A percentile compares a stretch with the other conserved stretches of the same genome.
phyloP scores from a whole-genome alignment of 2,888 invertebrate genomes.

The Bugula neritina region DNA sequence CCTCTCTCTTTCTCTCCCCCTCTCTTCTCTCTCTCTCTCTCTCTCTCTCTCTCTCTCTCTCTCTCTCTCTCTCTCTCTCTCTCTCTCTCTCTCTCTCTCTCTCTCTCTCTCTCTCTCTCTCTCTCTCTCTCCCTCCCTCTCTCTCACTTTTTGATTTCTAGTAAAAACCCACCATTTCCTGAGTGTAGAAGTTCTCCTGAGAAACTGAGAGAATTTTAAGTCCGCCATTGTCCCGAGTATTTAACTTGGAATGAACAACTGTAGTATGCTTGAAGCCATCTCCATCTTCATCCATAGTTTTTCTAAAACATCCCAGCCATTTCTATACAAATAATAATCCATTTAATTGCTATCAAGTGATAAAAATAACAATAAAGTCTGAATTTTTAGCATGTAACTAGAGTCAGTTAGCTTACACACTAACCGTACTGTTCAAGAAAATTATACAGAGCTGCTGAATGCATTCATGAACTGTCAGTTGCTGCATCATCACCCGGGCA shows the following conservation, averaged over 20 bases:
- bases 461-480: too few relatives aligned
- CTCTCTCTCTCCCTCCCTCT: constrained; percentile 2
- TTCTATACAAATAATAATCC: too few relatives aligned
- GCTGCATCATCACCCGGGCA: too few relatives aligned
- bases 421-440: too few relatives aligned
- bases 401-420: too few relatives aligned
- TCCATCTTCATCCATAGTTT: too few relatives aligned
- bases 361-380: too few relatives aligned
- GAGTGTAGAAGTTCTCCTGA: neutral
- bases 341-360: too few relatives aligned
- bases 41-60: neutral
- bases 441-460: too few relatives aligned
- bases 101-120: constrained; percentile 6
- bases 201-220: neutral
- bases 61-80: constrained; percentile 2
- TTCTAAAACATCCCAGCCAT: too few relatives aligned
- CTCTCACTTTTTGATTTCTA: neutral
- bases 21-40: neutral
- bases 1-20: neutral
- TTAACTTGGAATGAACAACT: neutral
- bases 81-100: constrained; percentile 2
- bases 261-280: neutral
- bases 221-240: neutral
- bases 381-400: too few relatives aligned
- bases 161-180: neutral